Percentiles rank a stretch among this genome's conserved stretches.
These are phyloP conservation scores for Agrochola lychnidis DNA, from an alignment of 2,888 invertebrate species.

Conservation along the genomic window DNA sequence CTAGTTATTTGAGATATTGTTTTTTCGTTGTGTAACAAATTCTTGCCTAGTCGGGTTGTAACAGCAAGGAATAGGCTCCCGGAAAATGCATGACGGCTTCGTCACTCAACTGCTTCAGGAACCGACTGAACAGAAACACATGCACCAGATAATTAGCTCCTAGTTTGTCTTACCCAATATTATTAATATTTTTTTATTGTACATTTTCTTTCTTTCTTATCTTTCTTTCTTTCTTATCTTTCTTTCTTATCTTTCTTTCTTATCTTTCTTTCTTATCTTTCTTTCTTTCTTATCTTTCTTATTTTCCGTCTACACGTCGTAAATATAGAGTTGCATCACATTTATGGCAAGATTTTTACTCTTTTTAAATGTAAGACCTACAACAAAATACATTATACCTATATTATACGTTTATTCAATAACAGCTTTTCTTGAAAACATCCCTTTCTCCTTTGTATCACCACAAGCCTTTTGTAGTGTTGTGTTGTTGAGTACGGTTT, in stretches of 20 bases:
- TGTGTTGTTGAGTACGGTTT: constrained; percentile 46
- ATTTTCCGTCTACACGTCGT: background rate
- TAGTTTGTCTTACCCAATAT: too few species aligned
- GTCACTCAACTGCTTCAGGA: too few species aligned
- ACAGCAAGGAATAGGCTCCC: too few species aligned
- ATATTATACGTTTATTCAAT: constrained; percentile 36
- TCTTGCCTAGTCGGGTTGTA: too few species aligned
- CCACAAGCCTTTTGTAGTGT: constrained; percentile 38
- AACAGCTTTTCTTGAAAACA: constrained; percentile 31
- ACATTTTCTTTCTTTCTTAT: background rate
- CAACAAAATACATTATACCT: constrained; percentile 16
- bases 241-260: too few species aligned
- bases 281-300: background rate
- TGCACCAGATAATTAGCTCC: background rate
- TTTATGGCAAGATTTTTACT: background rate
- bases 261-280: background rate
- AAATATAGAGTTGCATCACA: background rate
- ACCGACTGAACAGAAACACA: background rate
- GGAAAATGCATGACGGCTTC: too few species aligned
- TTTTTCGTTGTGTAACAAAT: background rate
- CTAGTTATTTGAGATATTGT: background rate
- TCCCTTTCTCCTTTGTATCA: constrained; percentile 35
- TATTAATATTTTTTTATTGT: background rate
- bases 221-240: too few species aligned
- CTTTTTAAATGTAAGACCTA: background rate